phyloP scores from a whole-genome alignment of 2,113 vertebrate species.

The Origma solitaria region DNA sequence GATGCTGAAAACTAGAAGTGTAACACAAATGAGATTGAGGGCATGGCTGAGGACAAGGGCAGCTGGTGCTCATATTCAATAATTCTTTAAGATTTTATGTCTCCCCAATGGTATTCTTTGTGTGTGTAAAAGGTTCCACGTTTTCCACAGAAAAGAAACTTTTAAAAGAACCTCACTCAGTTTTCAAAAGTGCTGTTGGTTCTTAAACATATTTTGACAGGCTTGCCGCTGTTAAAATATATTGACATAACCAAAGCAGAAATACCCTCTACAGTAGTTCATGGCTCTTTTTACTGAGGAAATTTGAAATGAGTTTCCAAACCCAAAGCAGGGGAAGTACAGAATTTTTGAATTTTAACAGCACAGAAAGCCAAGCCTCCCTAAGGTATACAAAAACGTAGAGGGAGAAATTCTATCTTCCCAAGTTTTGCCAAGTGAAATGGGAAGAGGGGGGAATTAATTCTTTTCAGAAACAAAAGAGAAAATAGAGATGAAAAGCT shows the following conservation, averaged over 20 bases:
- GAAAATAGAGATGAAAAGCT: background rate
- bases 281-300: slow-evolving; percentile 16
- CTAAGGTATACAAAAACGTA: slow-evolving; percentile 32
- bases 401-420: slow-evolving; percentile 43
- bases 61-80: background rate
- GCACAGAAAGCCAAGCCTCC: slow-evolving; percentile 21
- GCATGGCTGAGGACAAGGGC: background rate
- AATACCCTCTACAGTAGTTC: background rate
- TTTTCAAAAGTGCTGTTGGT: background rate
- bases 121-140: background rate
- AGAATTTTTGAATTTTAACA: slow-evolving; percentile 47
- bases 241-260: slow-evolving; percentile 8
- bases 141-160: background rate
- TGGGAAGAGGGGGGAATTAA: background rate
- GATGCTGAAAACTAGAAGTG: background rate
- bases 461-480: slow-evolving; percentile 16
- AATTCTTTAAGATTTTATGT: background rate
- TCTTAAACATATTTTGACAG: slow-evolving; percentile 29
- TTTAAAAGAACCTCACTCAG: background rate
- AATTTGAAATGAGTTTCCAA: slow-evolving; percentile 43
- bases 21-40: background rate
- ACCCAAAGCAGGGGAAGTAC: slow-evolving; percentile 15
- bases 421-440: slow-evolving; percentile 11
- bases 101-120: background rate
- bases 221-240: background rate